Evolutionary conservation across 2,888 invertebrate species (phyloP).

Genomic region (Caenorhabditis macrosperma): DNA sequence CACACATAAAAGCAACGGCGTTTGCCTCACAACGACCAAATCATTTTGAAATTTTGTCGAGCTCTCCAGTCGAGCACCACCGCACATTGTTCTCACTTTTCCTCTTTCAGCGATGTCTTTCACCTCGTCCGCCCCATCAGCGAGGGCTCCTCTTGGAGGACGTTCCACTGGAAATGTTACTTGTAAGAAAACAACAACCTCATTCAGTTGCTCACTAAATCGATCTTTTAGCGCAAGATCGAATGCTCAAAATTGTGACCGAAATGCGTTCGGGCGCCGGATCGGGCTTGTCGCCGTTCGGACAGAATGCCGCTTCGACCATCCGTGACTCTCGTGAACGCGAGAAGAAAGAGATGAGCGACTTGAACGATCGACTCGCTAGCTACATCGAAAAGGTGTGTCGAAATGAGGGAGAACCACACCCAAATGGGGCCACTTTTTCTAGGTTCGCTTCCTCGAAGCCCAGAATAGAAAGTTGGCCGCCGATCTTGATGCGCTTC

Average conservation of each 20-base stretch:
- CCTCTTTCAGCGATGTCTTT: constrained; percentile 68
- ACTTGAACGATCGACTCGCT: constrained; percentile 83
- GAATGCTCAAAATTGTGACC: constrained; percentile 79
- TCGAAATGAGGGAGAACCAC: constrained; percentile 1
- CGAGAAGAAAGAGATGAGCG: constrained; percentile 82
- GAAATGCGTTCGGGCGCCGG: constrained; percentile 69
- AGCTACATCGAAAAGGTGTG: constrained; percentile 82
- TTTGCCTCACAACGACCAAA: constrained; percentile 27
- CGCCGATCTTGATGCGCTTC: constrained; percentile 79
- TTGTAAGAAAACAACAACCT: constrained; percentile 20
- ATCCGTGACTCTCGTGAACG: constrained; percentile 81
- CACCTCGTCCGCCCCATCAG: constrained; percentile 63
- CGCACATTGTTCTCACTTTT: constrained; percentile 9
- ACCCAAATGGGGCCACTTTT: constrained; percentile 13
- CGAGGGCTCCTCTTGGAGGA: constrained; percentile 71
- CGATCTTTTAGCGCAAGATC: constrained; percentile 66
- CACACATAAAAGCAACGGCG: constrained; percentile 43
- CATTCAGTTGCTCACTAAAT: not conserved
- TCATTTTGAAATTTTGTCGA: constrained; percentile 50
- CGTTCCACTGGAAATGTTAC: constrained; percentile 59
- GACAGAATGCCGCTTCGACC: constrained; percentile 80
- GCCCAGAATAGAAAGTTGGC: constrained; percentile 80
- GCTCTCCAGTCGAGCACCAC: constrained; percentile 25
- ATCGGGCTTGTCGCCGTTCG: constrained; percentile 67
- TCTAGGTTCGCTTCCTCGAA: constrained; percentile 80